Evolutionary conservation across 1,140 invertebrate genomes (phyloP).

Genomic region (Drosophila rufa): DNA sequence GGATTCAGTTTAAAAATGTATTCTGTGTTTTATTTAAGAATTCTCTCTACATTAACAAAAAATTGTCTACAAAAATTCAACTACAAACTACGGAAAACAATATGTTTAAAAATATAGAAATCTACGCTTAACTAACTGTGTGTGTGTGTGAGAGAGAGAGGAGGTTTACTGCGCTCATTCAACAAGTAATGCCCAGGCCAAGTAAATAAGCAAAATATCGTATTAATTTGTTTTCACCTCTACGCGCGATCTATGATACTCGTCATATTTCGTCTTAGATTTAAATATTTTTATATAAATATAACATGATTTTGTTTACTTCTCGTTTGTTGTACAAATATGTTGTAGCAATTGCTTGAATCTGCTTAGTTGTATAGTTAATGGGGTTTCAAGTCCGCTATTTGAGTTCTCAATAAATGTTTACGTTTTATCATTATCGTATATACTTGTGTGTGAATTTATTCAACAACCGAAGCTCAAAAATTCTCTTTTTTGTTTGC

Average conservation of each 20-base stretch:
- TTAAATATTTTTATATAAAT: constrained; percentile 76
- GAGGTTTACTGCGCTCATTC: constrained; percentile 5
- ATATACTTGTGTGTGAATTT: constrained; percentile 63
- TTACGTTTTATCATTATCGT: constrained; percentile 49
- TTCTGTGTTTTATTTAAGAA: constrained; percentile 42
- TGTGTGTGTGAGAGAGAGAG: constrained; percentile 4
- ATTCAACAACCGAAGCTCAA: constrained; percentile 80
- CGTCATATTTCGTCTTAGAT: constrained; percentile 45
- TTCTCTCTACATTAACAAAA: constrained; percentile 54
- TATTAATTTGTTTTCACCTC: constrained; percentile 66
- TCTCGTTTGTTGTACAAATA: constrained; percentile 65
- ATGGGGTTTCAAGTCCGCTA: constrained; percentile 56
- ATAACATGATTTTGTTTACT: constrained; percentile 64
- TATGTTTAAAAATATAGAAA: constrained; percentile 47
- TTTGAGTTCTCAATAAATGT: constrained; percentile 41
- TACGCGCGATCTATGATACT: constrained; percentile 62
- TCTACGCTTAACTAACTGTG: constrained; percentile 45
- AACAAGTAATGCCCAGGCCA: constrained; percentile 36
- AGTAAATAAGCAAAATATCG: constrained; percentile 43
- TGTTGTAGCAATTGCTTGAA: constrained; percentile 69
- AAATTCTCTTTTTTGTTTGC: constrained; percentile 43
- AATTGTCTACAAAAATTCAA: constrained; percentile 48
- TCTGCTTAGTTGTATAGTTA: constrained; percentile 68
- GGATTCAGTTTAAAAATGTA: constrained; percentile 3
- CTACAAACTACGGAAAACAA: constrained; percentile 62